Evolutionary conservation across 2,113 vertebrate species (phyloP), one percentile per base, ranked within the genome.

Genomic region (Ailuropoda melanoleuca): DNA sequence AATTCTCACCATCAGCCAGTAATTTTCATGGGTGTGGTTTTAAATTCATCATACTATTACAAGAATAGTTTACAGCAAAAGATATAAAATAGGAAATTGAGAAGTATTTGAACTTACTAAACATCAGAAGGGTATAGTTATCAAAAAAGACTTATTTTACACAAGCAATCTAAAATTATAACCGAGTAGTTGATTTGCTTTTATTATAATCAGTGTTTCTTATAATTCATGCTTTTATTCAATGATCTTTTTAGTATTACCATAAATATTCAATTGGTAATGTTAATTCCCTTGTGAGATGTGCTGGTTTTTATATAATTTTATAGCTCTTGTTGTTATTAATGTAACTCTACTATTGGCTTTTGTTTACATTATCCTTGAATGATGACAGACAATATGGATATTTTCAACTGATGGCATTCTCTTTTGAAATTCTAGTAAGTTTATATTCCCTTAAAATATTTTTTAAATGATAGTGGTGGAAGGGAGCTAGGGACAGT

Each of bases 1-100:
- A 60, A 39, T 68, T 83, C 1, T 84, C 23, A 58, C 19, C 91
- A 24, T 60, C 11, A 88, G 70, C 24, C 23, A 90, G 24, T 48
- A 39, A 84, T 88, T 95, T 95, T 86, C 86, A 68, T 77, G 53
- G 4, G 39, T 85, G 56, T 9, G 77, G 0, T 87, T 96, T 94
- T 50, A 92, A 93, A 84, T 94, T 87, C 7, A 55, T 62, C 43
- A 50, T 92, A 82, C 92, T 82, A 83, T 89, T 39, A 66, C 1
- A 82, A 55, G 4, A 92, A 39, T 85, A 88, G 13, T 77, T 82
- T 90, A 66, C 0, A 90, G 17, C 6, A 97, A 8, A 77, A 95
- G 48, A 68, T 23, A 55, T 21, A 70, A 84, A 89, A 81, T 93
- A 81, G 56, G 8, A 6, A 86, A 43, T 46, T 92, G 21, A 74